phyloP scores from a whole-genome alignment of 2,888 invertebrate species.

The Nebria salina region DNA sequence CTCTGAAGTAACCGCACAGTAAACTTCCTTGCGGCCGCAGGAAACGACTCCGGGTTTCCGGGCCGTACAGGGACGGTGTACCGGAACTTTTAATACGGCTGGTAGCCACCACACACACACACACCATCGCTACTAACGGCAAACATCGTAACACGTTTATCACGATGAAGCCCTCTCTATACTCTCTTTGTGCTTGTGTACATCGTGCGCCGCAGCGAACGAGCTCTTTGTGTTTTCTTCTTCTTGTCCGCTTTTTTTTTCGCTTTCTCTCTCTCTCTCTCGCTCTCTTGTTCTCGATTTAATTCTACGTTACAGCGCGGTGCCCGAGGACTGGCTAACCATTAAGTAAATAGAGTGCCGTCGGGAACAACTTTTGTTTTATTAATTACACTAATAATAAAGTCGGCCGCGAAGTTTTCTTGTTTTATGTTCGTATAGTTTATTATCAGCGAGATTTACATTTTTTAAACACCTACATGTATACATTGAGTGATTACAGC shows the following conservation, averaged over 20 bases:
- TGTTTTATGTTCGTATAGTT: constrained; percentile 21
- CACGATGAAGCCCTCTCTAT: background rate
- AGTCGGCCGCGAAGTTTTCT: constrained; percentile 10
- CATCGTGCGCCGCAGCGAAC: background rate
- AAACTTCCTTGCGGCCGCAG: constrained; percentile 54
- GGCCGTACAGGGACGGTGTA: constrained; percentile 8
- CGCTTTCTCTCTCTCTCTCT: background rate
- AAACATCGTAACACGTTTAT: constrained; percentile 25
- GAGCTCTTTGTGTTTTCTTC: background rate
- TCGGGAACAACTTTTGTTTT: constrained; percentile 16
- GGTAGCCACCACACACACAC: background rate
- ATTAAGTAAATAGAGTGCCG: constrained; percentile 28
- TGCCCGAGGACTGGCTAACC: constrained; percentile 16
- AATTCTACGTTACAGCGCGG: constrained; percentile 11
- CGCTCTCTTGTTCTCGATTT: constrained; percentile 12
- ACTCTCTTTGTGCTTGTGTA: constrained; percentile 3
- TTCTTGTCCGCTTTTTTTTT: background rate
- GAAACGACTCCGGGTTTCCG: constrained; percentile 54
- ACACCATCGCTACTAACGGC: constrained; percentile 5
- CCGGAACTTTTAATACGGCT: constrained; percentile 25
- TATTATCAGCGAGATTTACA: constrained; percentile 2
- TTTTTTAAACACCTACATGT: constrained; percentile 15
- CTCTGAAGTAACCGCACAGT: constrained; percentile 51
- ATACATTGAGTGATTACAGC: background rate
- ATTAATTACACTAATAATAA: constrained; percentile 22